Evolutionary conservation across 92 coral and sea anemone genomes (phyloP).

Genomic region (Ricordea florida): DNA sequence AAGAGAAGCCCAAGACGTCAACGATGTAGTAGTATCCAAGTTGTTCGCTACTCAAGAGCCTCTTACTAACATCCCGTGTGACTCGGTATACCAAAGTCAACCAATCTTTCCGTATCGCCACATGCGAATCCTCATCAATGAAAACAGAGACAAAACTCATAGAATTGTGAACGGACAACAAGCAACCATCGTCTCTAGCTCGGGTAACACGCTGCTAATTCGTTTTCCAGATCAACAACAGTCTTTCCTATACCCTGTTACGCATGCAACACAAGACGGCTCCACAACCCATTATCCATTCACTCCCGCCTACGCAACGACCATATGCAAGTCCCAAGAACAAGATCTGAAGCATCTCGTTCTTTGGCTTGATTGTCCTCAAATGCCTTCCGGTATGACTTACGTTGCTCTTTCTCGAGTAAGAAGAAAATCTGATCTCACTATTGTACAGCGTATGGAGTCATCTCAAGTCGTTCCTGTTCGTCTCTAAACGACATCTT

Average conservation of each 20-base stretch:
- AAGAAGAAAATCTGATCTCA: no score
- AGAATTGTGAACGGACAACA: constrained; percentile 45
- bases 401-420: no score
- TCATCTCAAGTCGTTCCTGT: no score
- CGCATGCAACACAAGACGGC: no score
- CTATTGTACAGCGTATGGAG: no score
- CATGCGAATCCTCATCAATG: constrained; percentile 16
- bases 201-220: not conserved
- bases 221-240: not conserved
- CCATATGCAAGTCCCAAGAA: no score
- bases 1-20: not conserved
- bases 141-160: constrained; percentile 12
- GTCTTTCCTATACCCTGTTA: constrained; percentile 3
- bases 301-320: no score
- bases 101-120: not conserved
- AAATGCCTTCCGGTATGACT: no score
- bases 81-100: not conserved
- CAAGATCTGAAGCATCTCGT: no score
- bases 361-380: no score
- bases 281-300: no score
- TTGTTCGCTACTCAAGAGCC: not conserved
- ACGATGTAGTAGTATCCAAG: not conserved
- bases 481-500: no score
- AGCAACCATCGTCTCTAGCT: not conserved
- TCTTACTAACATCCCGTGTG: not conserved